phyloP scores from a whole-genome alignment of 1,140 invertebrate species.

The Drosophila persimilis region DNA sequence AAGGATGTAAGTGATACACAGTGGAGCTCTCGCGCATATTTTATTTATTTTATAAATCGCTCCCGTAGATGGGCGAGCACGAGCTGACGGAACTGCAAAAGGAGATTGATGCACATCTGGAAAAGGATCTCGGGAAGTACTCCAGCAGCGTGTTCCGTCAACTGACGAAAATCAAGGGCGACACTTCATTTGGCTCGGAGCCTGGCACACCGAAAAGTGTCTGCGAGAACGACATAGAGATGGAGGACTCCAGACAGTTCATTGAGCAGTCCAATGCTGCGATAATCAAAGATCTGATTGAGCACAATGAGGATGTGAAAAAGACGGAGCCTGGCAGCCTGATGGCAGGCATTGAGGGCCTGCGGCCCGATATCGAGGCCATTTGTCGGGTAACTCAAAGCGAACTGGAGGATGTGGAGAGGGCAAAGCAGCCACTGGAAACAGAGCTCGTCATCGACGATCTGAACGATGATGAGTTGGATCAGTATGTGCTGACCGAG shows the following conservation, averaged over 20 bases:
- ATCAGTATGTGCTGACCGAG: conserved; percentile 93
- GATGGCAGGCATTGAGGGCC: conserved; percentile 61
- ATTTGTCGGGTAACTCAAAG: conserved; percentile 72
- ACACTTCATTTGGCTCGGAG: neutral
- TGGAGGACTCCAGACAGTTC: conserved; percentile 84
- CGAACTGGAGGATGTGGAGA: conserved; percentile 66
- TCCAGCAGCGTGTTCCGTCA: conserved; percentile 60
- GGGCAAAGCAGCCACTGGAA: conserved; percentile 67
- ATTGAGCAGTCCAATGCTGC: conserved; percentile 85
- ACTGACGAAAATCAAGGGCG: conserved; percentile 33
- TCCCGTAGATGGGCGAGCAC: conserved; percentile 83
- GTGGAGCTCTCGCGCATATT: too few relatives aligned
- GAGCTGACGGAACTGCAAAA: conserved; percentile 89
- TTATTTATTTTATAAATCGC: neutral
- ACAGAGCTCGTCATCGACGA: conserved; percentile 90
- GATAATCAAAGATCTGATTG: conserved; percentile 84
- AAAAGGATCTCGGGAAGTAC: conserved; percentile 85
- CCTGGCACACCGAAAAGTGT: conserved; percentile 21
- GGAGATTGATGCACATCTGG: conserved; percentile 90
- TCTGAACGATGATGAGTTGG: conserved; percentile 94
- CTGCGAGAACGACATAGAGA: conserved; percentile 71
- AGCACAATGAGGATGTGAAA: conserved; percentile 47
- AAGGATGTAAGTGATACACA: conserved; percentile 85
- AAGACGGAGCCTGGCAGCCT: conserved; percentile 18
- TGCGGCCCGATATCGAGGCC: conserved; percentile 78